Evolutionary conservation across 2,888 invertebrate species (phyloP), one percentile per base, ranked within the genome.

Genomic region (Lordiphosa andalusiaca): DNA sequence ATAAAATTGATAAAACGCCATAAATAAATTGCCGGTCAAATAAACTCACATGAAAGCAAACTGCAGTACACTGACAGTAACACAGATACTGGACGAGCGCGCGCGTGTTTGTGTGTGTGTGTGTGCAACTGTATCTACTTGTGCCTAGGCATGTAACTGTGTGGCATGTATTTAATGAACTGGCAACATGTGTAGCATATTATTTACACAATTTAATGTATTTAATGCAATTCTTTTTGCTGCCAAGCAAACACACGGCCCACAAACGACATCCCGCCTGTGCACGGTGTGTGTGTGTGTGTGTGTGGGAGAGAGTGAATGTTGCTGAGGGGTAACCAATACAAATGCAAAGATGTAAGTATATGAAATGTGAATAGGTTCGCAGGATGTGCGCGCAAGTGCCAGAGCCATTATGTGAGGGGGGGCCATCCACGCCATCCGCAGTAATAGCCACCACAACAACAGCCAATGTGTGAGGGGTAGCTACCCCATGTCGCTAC

Each of bases 331-430:
- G 58, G 70, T 65, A 55, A 81, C 84, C 53, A 69, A 84, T 67
- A 86, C 80, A 73, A 78, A 68, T 72, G 83, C 84, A 80, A 77
- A 84, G 86, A 87, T 87, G 81, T 87, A 87, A 87, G 88, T 87
- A 87, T 87, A 87, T 87, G 88, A 87, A 86, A 82, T 81, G 72
- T 68, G 87, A 87, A 86, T 86, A 87, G 87, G 87, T 81, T 85
- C 75, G 72, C 87, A 87, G 88, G 83, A 87, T 86, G 63, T 63
- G 64, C 30, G 74, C 70, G 53, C 85, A 82, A 85, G 82, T 68
- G 38, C 49, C 75, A 49, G 21, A 59, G 67, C 78, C 60, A 81
- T 81, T 80, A 84, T 77, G 25, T 25, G 9, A 10, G 19, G n/a
- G 10, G 35, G 13, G 21, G 48, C 30, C 10, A 30, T 30, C 30